phyloP scores from a whole-genome alignment of 2,113 vertebrate genomes.

The Malurus alboscapulatus region DNA sequence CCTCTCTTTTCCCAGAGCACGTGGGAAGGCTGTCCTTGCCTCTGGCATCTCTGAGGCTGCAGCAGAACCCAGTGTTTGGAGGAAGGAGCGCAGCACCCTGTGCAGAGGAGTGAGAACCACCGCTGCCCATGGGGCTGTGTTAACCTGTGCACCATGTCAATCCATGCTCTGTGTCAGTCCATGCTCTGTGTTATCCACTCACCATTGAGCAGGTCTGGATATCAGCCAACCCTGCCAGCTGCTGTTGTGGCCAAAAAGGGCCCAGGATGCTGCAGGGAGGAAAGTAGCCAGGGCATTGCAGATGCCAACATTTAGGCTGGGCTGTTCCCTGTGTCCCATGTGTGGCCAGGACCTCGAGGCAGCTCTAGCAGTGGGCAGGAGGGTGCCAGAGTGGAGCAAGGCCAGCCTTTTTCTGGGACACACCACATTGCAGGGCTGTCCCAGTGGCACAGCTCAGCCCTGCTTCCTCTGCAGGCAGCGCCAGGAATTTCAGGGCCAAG shows the following conservation, averaged over 20 bases:
- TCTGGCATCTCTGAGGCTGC: background rate
- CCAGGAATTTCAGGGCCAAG: background rate
- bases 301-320: background rate
- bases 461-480: background rate
- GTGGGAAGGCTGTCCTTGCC: background rate
- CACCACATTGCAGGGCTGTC: background rate
- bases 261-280: background rate
- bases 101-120: background rate
- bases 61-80: background rate
- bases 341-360: background rate
- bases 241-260: background rate
- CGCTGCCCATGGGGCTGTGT: rapidly evolving
- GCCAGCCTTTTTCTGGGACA: background rate
- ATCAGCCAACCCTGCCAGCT: background rate
- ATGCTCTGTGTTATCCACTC: too few species aligned
- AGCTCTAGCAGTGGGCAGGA: background rate
- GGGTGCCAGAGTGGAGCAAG: background rate
- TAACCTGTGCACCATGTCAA: rapidly evolving
- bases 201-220: background rate
- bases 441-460: background rate
- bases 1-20: background rate
- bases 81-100: background rate
- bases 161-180: rapidly evolving
- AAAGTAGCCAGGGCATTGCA: background rate
- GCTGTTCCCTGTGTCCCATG: background rate